phyloP scores from a whole-genome alignment of 1,140 invertebrate genomes.

The Bombus pascuorum region DNA sequence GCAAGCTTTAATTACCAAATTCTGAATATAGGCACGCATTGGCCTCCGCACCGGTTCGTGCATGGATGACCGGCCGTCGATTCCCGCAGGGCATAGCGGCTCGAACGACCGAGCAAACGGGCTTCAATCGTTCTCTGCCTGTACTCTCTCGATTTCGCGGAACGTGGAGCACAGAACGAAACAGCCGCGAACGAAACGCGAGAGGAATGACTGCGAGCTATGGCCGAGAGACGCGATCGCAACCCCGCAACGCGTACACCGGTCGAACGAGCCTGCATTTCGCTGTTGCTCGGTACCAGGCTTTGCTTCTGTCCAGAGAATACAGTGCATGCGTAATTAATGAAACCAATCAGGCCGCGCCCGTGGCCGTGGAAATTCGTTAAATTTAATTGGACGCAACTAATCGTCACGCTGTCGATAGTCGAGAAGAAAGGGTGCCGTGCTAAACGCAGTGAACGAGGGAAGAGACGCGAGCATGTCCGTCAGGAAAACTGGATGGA shows the following conservation, averaged over 20 bases:
- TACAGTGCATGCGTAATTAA: conserved; percentile 79
- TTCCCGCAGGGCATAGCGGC: conserved; percentile 72
- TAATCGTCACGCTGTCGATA: conserved; percentile 67
- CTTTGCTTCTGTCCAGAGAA: conserved; percentile 27
- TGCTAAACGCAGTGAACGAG: background rate
- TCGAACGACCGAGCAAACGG: conserved; percentile 55
- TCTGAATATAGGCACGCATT: conserved; percentile 76
- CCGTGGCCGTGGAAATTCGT: conserved; percentile 74
- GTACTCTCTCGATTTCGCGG: conserved; percentile 39
- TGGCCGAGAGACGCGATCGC: conserved; percentile 15
- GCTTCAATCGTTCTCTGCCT: conserved; percentile 58
- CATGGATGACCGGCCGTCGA: conserved; percentile 36
- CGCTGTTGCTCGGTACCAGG: conserved; percentile 20
- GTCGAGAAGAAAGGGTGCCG: conserved; percentile 21
- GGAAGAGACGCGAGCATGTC: background rate
- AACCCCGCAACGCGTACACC: conserved; percentile 15
- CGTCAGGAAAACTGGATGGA: background rate
- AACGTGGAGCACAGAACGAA: conserved; percentile 13
- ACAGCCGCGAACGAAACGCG: conserved; percentile 19
- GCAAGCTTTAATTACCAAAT: conserved; percentile 80
- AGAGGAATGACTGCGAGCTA: conserved; percentile 45
- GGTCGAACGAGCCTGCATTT: conserved; percentile 50
- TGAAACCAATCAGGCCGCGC: conserved; percentile 80
- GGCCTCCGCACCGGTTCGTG: conserved; percentile 24
- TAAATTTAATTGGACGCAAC: conserved; percentile 81